phyloP scores from a whole-genome alignment of 2,797 vertebrate species.

The Varecia variegata region DNA sequence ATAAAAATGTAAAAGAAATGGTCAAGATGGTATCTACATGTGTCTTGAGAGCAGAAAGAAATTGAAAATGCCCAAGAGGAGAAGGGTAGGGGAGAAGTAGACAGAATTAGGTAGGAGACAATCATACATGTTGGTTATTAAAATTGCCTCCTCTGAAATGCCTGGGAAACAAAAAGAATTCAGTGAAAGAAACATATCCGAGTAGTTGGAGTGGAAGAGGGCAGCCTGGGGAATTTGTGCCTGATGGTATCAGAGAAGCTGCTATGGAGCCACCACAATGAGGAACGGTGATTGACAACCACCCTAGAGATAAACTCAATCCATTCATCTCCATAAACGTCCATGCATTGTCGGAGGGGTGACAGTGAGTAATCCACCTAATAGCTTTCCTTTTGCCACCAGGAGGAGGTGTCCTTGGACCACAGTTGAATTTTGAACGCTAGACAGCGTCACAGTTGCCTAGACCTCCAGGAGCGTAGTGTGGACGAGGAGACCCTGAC shows the following conservation, averaged over 20 bases:
- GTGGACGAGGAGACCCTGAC: neutral
- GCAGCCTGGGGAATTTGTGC: neutral
- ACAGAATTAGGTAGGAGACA: neutral
- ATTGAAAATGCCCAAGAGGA: neutral
- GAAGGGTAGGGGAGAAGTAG: neutral
- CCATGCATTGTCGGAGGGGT: neutral
- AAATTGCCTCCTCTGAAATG: slow-evolving; percentile 20
- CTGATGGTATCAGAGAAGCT: neutral
- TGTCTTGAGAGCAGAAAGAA: slow-evolving; percentile 3
- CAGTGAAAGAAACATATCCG: neutral
- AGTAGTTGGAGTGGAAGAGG: neutral
- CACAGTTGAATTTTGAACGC: neutral
- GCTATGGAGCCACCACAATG: neutral
- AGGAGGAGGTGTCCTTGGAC: slow-evolving; percentile 69
- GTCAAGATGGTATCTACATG: neutral
- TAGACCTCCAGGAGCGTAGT: neutral
- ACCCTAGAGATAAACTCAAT: neutral
- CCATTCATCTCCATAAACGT: neutral
- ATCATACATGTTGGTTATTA: neutral
- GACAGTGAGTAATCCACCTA: neutral
- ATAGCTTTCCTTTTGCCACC: slow-evolving; percentile 30
- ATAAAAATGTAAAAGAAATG: neutral
- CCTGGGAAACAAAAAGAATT: slow-evolving; percentile 32
- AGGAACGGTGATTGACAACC: neutral
- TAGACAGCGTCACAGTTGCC: neutral